Percentiles rank a stretch among this genome's conserved stretches.
phyloP scores from a whole-genome alignment of 2,797 vertebrate species.

The Chiloscyllium punctatum region DNA sequence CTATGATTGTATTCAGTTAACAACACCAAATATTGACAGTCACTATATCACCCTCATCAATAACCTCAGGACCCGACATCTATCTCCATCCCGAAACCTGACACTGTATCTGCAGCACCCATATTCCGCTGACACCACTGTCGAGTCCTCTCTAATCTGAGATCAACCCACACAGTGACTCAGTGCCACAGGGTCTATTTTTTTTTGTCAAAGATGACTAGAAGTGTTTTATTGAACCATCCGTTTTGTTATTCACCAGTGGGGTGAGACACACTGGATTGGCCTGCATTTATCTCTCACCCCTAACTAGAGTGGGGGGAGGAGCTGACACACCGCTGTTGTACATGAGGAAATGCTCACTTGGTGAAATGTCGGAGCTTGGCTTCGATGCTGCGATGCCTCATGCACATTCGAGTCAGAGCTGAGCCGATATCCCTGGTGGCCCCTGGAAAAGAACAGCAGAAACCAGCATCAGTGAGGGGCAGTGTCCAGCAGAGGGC shows the following conservation, averaged over 20 bases:
- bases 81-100: no score
- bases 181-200: not conserved
- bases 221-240: not conserved
- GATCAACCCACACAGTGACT: not conserved
- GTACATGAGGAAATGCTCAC: slow-evolving; percentile 55
- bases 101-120: not conserved
- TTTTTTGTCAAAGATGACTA: not conserved
- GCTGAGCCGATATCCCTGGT: slow-evolving; percentile 90
- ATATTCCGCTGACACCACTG: not conserved
- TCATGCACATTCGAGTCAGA: slow-evolving; percentile 94
- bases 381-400: slow-evolving; percentile 92
- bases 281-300: no score
- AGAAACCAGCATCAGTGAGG: slow-evolving; percentile 34
- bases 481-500: slow-evolving; percentile 2
- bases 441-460: slow-evolving; percentile 64
- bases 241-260: no score
- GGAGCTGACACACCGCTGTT: not conserved
- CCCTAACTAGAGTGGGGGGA: not conserved
- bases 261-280: no score
- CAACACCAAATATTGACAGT: no score
- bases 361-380: slow-evolving; percentile 95
- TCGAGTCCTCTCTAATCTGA: no score
- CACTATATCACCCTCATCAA: no score
- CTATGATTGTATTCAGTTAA: no score
- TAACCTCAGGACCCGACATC: no score